Base-by-base conservation (phyloP, 2,113 vertebrate species). In the Hippoglossus stenolepis region DNA sequence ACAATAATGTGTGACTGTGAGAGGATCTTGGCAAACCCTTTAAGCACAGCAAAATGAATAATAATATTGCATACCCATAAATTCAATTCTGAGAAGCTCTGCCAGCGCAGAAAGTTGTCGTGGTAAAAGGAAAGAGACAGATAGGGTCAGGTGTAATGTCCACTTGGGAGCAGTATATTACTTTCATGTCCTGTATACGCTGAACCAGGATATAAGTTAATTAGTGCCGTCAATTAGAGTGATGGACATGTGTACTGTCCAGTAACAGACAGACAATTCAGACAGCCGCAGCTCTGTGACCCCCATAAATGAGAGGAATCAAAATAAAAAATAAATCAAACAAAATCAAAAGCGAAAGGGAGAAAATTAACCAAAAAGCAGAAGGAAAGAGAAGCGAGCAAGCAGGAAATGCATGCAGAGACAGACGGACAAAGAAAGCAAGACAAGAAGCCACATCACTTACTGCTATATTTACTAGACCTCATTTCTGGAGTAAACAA, bases 61-160 rank as follows among this genome's bases (percentile, higher is more conserved):
- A 93, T 89, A 92, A 96, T 89, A 90, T 96, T 97, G 93, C 97
- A 94, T 99, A 99, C 97, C 97, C 96, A 96, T 98, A 95, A 98
- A 96, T 97, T 98, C 95, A 98, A 97, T 97, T 97, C 96, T 97
- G 95, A 98, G 97, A 95, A 98, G 96, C 95, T 96, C 97, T 99
- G 97, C 97, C 95, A 96, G 95, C 95, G 93, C 96, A 95, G 96
- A 97, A 96, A 94, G 96, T 94, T 93, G 95, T 95, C 83, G 92
- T 89, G 92, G 87, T 90, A 91, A 93, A 90, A 93, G 88, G 84
- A 94, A 86, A 93, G 89, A 95, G 90, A 95, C 89, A 94, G 94
- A 90, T 82, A 90, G 80, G 90, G 89, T 91, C 90, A 93, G 91
- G 85, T 87, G 90, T 93, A 89, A 91, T 83, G 92, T 94, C 90